Base-by-base conservation (phyloP, 1,140 invertebrate genomes). In the Anadara kagoshimensis region DNA sequence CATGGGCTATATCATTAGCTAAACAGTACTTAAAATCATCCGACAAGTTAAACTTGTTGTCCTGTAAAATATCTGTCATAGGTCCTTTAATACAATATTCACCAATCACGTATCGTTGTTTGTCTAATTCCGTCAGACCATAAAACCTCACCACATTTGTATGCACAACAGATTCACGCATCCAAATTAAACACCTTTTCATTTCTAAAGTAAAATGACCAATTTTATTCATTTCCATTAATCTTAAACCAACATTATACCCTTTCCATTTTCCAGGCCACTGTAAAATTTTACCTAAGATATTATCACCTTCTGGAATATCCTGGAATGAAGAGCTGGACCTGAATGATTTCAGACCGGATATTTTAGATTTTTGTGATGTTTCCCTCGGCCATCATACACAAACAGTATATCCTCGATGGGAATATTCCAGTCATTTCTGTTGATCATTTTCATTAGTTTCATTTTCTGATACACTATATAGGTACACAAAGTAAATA, bases 371-470 rank as follows among this genome's bases (percentile, higher is more conserved):
- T 18, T 45, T 54, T 5, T 49, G 51, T 18, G 12, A 57, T 44
- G 71, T 70, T 10, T 47, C 26, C 51, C 20, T 41, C 20, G 69
- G 16, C 26, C 49, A 47, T 81, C 80, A 57, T 77, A 82, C 63
- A 75, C 81, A 66, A 84, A 84, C n/a, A 85, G 24, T 1, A 85
- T 84, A 58, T 86, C 82, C 36, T 84, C 83, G 18, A 86, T 80
- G 20, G 77, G 70, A 47, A 86, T 84, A 29, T 78, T 63, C 85
- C 85, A 86, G 53, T 83, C 82, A 65, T 86, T 64, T 24, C 65
- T 85, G 63, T 83, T 67, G 20, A 85, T 73, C 72, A 81, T 74
- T 61, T 74, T 78, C 24, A 51, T 66, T n/a, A 75, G 26, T 54
- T 67, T 72, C 20, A 66, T 58, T 51, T 53, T 77, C 49, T 83